Evolutionary conservation across 2,888 invertebrate genomes (phyloP), one percentile per base, ranked within the genome.

Genomic region (Nomada goodeniana): DNA sequence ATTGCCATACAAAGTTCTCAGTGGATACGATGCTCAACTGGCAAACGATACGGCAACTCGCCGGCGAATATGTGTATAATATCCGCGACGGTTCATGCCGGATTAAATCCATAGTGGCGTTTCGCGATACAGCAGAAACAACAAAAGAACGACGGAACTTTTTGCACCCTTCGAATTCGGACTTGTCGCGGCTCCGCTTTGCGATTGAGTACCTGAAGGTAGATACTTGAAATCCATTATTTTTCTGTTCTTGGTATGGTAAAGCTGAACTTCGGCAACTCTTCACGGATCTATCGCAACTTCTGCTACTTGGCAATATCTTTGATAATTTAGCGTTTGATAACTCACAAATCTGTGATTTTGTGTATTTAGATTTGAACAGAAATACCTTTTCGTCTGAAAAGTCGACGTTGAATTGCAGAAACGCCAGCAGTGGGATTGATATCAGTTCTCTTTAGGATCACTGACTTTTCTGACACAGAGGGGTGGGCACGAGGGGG

Each of bases 41-140:
- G 52, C 47, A 55, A 75, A 75, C 52, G 65, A 75, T 80, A 75
- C 70, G 50, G 60, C 70, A 67, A 63, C 61, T 75, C 52, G 75
- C 42, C 4, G 55, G 15, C 50, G 57, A 70, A 73, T 65, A 13
- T 57, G 36, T 53, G 36, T 60, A 71, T 68, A 42, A 75, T 81
- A 50, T 52, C 42, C 67, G 15, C 53, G 47, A 71, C 29, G 52
- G 47, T 70, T 75, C 75, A 26, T 53, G 53, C 50, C 44, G 55
- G 70, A 75, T 75, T 81, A 82, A 59, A 55, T 81, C 52, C 53
- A 23, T 52, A 29, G 61, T 47, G n/a, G 42, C 52, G 42, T 67
- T 68, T 60, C 13, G 15, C 13, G 53, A 53, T 69, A 75, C 63
- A 52, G 15, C 7, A 52, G 50, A 57, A 42, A 11, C 36, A n/a